These are phyloP conservation scores for Leucoptera coffeella DNA, from an alignment of 2,888 invertebrate species.

Conservation along the genomic window DNA sequence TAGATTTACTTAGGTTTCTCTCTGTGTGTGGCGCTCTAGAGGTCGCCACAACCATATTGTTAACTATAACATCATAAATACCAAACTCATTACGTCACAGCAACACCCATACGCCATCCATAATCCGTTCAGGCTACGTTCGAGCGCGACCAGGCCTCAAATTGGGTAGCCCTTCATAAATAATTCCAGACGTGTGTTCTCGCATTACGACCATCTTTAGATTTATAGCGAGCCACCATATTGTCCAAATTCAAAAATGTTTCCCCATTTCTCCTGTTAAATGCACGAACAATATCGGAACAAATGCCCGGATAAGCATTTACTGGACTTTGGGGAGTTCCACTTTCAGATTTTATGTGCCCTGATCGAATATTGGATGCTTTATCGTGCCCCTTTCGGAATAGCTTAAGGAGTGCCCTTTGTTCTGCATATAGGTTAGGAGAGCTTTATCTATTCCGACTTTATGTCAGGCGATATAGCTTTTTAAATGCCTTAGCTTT, in stretches of 20 bases:
- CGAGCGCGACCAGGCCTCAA: constrained; percentile 16
- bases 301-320: constrained; percentile 14
- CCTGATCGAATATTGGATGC: constrained; percentile 12
- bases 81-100: too few species aligned
- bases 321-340: constrained; percentile 20
- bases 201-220: constrained; percentile 42
- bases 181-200: constrained; percentile 38
- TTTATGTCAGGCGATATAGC: too few species aligned
- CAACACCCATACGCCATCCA: constrained; percentile 3
- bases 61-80: too few species aligned
- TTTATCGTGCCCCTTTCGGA: too few species aligned
- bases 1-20: too few species aligned
- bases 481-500: not conserved
- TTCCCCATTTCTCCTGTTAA: constrained; percentile 18
- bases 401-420: too few species aligned
- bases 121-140: constrained; percentile 11
- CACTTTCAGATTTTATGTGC: constrained; percentile 18
- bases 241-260: constrained; percentile 48
- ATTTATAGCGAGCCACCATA: constrained; percentile 39
- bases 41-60: too few species aligned
- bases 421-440: too few species aligned
- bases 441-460: too few species aligned
- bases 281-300: constrained; percentile 13
- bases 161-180: constrained; percentile 31
- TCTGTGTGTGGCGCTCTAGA: too few species aligned